Evolutionary conservation across 2,113 vertebrate species (phyloP).

Genomic region (Sus scrofa): DNA sequence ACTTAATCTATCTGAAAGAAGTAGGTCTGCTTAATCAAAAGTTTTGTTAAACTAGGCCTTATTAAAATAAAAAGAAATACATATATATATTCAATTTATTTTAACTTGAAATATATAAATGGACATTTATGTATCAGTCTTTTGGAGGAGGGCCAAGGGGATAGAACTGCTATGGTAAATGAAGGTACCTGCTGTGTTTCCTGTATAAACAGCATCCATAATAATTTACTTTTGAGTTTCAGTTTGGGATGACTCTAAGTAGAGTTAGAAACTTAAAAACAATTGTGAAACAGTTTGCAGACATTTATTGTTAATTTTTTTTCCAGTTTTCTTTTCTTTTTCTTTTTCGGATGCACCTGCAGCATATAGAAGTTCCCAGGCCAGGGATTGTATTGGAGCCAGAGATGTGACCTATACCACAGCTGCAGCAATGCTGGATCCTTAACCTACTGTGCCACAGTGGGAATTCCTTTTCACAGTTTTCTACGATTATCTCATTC

Average conservation of each 20-base stretch:
- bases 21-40: not conserved
- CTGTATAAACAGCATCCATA: not conserved
- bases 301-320: not conserved
- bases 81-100: not conserved
- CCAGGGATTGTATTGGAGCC: too few species aligned
- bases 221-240: not conserved
- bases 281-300: not conserved
- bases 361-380: too few species aligned
- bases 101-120: slow-evolving; percentile 19
- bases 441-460: too few species aligned
- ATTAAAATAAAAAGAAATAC: slow-evolving; percentile 31
- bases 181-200: not conserved
- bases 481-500: not conserved
- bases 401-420: too few species aligned
- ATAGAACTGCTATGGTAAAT: not conserved
- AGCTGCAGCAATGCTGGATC: too few species aligned
- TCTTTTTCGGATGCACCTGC: too few species aligned
- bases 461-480: not conserved
- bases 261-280: slow-evolving; percentile 22
- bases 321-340: too few species aligned
- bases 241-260: slow-evolving; percentile 1
- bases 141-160: not conserved
- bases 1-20: slow-evolving; percentile 16
- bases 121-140: not conserved
- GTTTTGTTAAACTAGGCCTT: slow-evolving; percentile 7